A percentile compares a stretch with the other conserved stretches of the same genome.
phyloP scores from a whole-genome alignment of 2,888 invertebrate species.

The Melanostoma scalare region DNA sequence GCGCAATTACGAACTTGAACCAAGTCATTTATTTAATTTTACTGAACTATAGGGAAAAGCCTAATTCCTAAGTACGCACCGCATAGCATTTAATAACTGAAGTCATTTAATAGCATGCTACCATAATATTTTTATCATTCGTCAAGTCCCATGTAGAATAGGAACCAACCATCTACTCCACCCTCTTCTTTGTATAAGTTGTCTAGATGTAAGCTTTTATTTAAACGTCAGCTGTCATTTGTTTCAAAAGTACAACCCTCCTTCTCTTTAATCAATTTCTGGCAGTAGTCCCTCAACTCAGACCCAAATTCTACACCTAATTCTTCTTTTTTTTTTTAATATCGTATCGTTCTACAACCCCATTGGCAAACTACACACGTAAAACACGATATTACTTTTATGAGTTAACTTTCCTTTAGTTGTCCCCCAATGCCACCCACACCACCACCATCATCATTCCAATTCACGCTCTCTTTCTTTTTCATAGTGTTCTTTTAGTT shows the following conservation, averaged over 20 bases:
- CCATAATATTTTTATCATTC: too few species aligned
- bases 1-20: too few species aligned
- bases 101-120: too few species aligned
- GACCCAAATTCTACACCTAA: slow-evolving; percentile 48
- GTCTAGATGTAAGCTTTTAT: slow-evolving; percentile 3
- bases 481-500: slow-evolving; percentile 21
- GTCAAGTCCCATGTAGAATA: too few species aligned
- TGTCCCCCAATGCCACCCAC: background rate
- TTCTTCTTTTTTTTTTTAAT: slow-evolving; percentile 56
- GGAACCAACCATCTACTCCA: too few species aligned
- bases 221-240: slow-evolving; percentile 60
- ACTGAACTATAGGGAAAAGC: too few species aligned
- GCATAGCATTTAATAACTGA: too few species aligned
- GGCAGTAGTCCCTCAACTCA: background rate
- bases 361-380: slow-evolving; percentile 70
- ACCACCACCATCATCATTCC: background rate
- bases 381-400: slow-evolving; percentile 71
- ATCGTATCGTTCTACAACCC: slow-evolving; percentile 37
- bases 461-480: background rate
- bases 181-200: too few species aligned
- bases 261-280: background rate
- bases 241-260: background rate
- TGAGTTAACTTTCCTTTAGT: slow-evolving; percentile 59
- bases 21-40: too few species aligned
- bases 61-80: too few species aligned